Base-by-base conservation (phyloP, 1,140 invertebrate species). In the Drosophila cardini region DNA sequence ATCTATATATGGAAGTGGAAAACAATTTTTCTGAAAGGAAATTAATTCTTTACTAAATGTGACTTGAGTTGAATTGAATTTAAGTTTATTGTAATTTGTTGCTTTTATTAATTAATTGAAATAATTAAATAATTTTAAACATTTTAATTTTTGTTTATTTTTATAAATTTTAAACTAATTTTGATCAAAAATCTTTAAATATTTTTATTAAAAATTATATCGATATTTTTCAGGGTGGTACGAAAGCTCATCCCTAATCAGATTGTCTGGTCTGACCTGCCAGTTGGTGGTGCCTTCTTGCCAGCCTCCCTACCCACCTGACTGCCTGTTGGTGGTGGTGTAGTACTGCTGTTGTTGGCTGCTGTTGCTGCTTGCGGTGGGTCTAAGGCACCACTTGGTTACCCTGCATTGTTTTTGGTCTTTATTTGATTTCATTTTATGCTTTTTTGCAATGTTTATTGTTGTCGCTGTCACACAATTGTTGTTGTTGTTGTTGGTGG, bases 401-500 rank as follows among this genome's bases (percentile, higher is more conserved):
- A n/a, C 38, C 38, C 38, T 40, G 38, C 38, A 40, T 50, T 61
- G 56, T 73, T 55, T 73, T 77, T 65, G 55, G 13, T 72, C 70
- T 21, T 70, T 50, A 10, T 55, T 46, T 72, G 48, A 52, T 74
- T 82, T 74, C 63, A 34, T 70, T 78, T 67, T 67, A 34, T 67
- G 52, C 26, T 67, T 78, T 82, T 85, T 67, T 85, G 82, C 78
- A 82, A 85, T 81, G 74, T 76, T 85, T 85, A 86, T 85, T 78
- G 64, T 86, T 80, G 77, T 65, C 50, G 72, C 70, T 81, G 80
- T 83, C 79, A 63, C 70, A 81, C 79, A 82, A 60, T 70, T 62
- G 69, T 40, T 68, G 38, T 18, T 72, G 58, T 32, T 50, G 55
- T 9, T 68, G 57, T 7, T 11, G 32, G 16, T 40, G 60, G 11